phyloP scores from a whole-genome alignment of 1,140 invertebrate genomes.

The Bilobella aurantiaca region DNA sequence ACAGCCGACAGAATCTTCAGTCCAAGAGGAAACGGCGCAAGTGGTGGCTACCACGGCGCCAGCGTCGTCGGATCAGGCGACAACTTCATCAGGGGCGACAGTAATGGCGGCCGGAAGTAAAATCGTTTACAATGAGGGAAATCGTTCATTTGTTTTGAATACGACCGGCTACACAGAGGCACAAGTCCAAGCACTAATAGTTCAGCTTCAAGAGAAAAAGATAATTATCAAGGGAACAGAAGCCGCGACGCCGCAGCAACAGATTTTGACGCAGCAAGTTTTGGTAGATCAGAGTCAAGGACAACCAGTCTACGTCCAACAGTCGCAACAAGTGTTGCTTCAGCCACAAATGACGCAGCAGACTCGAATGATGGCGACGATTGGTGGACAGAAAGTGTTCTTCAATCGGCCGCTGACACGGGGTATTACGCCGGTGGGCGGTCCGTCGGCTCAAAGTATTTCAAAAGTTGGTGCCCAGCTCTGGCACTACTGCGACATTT shows the following conservation, averaged over 20 bases:
- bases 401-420: not conserved
- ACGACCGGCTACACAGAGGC: not conserved
- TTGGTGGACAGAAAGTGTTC: not conserved
- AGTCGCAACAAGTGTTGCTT: not conserved
- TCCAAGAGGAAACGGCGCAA: no score
- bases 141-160: not conserved
- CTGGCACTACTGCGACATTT: not conserved
- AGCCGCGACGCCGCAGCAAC: not conserved
- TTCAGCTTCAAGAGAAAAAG: not conserved
- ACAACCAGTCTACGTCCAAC: not conserved
- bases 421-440: not conserved
- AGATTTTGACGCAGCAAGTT: not conserved
- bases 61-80: not conserved
- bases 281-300: not conserved
- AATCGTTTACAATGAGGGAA: not conserved
- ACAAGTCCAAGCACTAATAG: not conserved
- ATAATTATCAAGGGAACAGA: not conserved
- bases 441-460: not conserved
- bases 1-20: not conserved
- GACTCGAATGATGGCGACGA: not conserved
- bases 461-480: not conserved
- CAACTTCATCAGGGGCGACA: not conserved
- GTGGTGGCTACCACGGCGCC: not conserved
- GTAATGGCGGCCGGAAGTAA: not conserved
- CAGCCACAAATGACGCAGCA: not conserved